These are phyloP conservation scores for Herpailurus yagouaroundi DNA, from an alignment of 2,113 vertebrate species.

Conservation along the genomic window DNA sequence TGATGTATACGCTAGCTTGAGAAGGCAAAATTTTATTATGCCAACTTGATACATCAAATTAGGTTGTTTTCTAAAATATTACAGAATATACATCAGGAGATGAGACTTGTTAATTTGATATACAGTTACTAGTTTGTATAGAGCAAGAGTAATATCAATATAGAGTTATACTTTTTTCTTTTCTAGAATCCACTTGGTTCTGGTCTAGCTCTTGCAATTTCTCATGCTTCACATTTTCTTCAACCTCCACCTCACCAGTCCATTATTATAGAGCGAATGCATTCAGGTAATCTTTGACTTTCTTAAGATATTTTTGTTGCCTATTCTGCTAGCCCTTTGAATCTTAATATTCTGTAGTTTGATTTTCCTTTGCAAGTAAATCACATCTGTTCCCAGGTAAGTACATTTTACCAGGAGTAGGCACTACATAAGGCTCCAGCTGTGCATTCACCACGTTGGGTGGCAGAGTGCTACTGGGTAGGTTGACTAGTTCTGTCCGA, in stretches of 20 bases:
- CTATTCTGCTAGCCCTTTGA: neutral
- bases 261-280: conserved; percentile 99
- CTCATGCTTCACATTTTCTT: conserved; percentile 98
- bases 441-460: neutral
- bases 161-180: conserved; percentile 61
- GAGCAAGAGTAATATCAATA: conserved; percentile 25
- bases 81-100: neutral
- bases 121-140: conserved; percentile 8
- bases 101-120: neutral
- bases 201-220: conserved; percentile 96
- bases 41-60: neutral
- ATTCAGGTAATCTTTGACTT: conserved; percentile 92
- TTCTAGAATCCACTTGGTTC: conserved; percentile 94
- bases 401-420: neutral
- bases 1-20: neutral
- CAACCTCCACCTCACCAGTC: conserved; percentile 99
- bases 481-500: neutral
- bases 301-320: conserved; percentile 40
- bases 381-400: neutral
- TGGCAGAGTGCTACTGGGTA: neutral
- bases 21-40: neutral
- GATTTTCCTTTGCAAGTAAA: conserved; percentile 43
- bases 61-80: conserved; percentile 43
- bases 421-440: neutral
- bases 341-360: conserved; percentile 47